These are phyloP conservation scores for Heliconius eleuchia DNA, from an alignment of 1,140 invertebrate species.

Conservation along the genomic window DNA sequence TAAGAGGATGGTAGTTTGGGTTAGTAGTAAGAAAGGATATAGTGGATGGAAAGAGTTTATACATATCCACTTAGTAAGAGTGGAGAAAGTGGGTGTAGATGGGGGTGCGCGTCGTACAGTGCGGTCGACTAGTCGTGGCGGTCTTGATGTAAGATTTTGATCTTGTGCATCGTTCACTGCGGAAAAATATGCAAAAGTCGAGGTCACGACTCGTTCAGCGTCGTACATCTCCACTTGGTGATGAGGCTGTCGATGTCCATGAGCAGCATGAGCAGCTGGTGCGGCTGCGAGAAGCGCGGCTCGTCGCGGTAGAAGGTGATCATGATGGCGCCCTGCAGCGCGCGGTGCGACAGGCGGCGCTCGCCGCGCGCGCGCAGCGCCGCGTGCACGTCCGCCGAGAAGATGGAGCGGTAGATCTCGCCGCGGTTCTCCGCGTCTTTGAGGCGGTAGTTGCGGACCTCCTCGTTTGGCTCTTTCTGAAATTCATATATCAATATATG, in stretches of 20 bases:
- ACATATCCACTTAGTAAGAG: no score
- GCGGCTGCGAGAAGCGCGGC: slow-evolving; percentile 97
- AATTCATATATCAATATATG: not conserved
- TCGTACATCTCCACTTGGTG: slow-evolving; percentile 98
- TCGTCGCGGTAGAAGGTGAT: slow-evolving; percentile 98
- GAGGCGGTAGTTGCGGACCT: slow-evolving; percentile 83
- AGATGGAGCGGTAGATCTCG: slow-evolving; percentile 94
- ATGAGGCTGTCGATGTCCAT: slow-evolving; percentile 99
- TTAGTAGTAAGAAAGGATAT: not conserved
- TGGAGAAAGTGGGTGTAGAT: no score
- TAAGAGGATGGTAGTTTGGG: no score
- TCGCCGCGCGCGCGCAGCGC: slow-evolving; percentile 91
- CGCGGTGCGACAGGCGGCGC: slow-evolving; percentile 91
- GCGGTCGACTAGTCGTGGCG: no score
- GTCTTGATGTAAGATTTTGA: no score
- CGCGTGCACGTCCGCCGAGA: slow-evolving; percentile 91
- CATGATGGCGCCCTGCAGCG: slow-evolving; percentile 97
- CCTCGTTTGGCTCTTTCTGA: slow-evolving; percentile 83
- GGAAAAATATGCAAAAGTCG: no score
- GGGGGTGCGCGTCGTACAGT: no score
- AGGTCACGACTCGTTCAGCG: no score
- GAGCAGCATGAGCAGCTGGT: slow-evolving; percentile 95
- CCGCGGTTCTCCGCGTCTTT: slow-evolving; percentile 89
- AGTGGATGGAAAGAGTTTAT: no score
- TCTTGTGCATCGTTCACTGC: no score